Percentiles rank a stretch among this genome's conserved stretches.
phyloP scores from a whole-genome alignment of 2,888 invertebrate genomes.

The Ormyrus rosae region DNA sequence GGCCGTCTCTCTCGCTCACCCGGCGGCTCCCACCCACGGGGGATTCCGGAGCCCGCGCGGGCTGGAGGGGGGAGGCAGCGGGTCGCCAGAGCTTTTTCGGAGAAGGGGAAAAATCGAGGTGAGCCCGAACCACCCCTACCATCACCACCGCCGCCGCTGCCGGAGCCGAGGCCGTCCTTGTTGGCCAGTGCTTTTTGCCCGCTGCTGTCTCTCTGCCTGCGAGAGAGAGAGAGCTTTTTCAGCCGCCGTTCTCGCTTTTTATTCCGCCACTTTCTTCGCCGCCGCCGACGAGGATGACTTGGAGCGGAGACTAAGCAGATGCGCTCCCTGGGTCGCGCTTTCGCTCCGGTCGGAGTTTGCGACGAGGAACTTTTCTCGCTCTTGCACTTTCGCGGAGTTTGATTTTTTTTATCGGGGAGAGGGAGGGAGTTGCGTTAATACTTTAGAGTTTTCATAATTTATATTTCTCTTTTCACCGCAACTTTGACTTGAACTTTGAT shows the following conservation, averaged over 20 bases:
- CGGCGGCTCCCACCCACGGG: constrained; percentile 59
- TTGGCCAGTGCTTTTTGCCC: constrained; percentile 21
- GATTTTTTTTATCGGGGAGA: too few relatives aligned
- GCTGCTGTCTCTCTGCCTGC: neutral
- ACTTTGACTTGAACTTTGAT: too few relatives aligned
- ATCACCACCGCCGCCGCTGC: constrained; percentile 46
- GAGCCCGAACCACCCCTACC: constrained; percentile 57
- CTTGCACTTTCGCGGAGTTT: too few relatives aligned
- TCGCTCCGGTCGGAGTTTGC: too few relatives aligned
- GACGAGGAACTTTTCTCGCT: too few relatives aligned
- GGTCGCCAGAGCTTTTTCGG: constrained; percentile 70
- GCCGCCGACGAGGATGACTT: neutral
- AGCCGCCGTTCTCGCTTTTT: constrained; percentile 48
- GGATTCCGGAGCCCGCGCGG: constrained; percentile 57
- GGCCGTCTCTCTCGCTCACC: neutral
- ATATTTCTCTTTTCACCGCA: too few relatives aligned
- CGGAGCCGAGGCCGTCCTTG: constrained; percentile 44
- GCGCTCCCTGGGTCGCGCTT: too few relatives aligned
- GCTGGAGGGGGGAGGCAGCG: neutral
- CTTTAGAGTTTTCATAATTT: too few relatives aligned
- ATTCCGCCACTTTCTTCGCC: constrained; percentile 30
- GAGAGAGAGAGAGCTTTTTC: too few relatives aligned
- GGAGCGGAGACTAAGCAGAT: neutral
- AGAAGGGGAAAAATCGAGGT: constrained; percentile 71
- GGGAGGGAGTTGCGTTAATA: too few relatives aligned